Conservation (phyloP, 2,888 invertebrate species). For the Eumacrocentrus americanus region DNA sequence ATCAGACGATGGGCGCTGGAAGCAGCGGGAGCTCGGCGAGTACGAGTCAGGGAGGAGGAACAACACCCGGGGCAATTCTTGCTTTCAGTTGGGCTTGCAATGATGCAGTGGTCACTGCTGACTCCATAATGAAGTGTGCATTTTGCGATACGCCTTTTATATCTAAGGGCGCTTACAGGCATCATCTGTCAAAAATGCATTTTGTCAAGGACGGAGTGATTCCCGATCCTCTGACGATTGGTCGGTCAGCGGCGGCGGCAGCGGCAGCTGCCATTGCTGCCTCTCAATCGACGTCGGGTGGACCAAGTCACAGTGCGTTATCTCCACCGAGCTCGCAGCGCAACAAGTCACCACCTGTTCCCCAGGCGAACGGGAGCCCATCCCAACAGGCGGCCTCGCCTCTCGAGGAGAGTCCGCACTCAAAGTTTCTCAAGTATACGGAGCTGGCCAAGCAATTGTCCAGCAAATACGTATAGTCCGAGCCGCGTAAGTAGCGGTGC, state of each 20-base stretch:
- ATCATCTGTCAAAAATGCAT: conserved; percentile 94
- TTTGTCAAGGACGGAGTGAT: conserved; percentile 91
- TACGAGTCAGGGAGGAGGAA: conserved; percentile 61
- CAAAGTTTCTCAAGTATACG: conserved; percentile 97
- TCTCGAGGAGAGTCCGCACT: conserved; percentile 88
- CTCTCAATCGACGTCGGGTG: conserved; percentile 60
- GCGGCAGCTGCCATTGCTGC: conserved; percentile 52
- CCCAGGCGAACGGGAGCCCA: conserved; percentile 60
- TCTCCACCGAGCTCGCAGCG: conserved; percentile 65
- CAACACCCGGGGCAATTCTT: conserved; percentile 81
- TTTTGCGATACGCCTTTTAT: conserved; percentile 95
- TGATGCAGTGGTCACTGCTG: conserved; percentile 84
- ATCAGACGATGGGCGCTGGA: conserved; percentile 60
- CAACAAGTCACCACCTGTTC: conserved; percentile 64
- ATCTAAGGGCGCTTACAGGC: conserved; percentile 95
- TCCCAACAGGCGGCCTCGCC: conserved; percentile 64
- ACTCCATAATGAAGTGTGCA: conserved; percentile 92
- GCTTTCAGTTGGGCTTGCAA: conserved; percentile 96
- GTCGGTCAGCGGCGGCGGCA: conserved; percentile 65
- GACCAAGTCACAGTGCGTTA: conserved; percentile 49
- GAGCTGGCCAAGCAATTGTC: conserved; percentile 98
- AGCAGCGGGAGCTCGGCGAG: conserved; percentile 56
- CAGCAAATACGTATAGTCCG: conserved; percentile 89
- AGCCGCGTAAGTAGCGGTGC: conserved; percentile 62
- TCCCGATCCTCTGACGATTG: conserved; percentile 71